A percentile compares a stretch with the other conserved stretches of the same genome.
Evolutionary conservation across 2,113 vertebrate genomes (phyloP).

Genomic region (Cephalophus harveyi): DNA sequence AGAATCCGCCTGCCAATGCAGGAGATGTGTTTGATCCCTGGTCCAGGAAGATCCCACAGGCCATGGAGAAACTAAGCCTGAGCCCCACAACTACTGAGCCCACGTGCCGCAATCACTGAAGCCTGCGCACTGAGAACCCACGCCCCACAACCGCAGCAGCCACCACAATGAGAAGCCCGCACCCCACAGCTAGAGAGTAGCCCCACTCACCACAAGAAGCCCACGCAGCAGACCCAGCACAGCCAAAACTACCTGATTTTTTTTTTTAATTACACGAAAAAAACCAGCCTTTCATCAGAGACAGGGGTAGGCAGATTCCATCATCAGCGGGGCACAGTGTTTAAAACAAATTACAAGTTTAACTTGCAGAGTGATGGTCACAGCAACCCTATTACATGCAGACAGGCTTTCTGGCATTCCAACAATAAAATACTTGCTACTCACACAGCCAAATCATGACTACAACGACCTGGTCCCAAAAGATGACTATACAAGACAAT

Average conservation of each 20-base stretch:
- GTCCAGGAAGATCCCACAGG: not conserved
- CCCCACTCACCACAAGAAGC: not conserved
- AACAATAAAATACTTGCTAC: not conserved
- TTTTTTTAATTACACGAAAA: not conserved
- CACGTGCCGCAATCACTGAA: not conserved
- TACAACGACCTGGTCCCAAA: not conserved
- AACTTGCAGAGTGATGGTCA: not conserved
- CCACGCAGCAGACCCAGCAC: not conserved
- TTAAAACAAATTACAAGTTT: slow-evolving; percentile 57
- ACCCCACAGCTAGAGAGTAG: not conserved
- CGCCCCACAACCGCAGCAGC: not conserved
- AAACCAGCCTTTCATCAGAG: not conserved
- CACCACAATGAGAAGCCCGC: not conserved
- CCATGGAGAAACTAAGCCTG: not conserved
- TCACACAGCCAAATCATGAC: not conserved
- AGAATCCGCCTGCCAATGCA: not conserved
- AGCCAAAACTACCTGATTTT: not conserved
- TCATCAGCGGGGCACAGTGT: not conserved
- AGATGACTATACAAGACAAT: not conserved
- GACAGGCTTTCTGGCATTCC: slow-evolving; percentile 42
- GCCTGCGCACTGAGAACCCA: not conserved
- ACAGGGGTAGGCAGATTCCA: not conserved
- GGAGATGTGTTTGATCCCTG: not conserved
- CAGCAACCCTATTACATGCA: not conserved
- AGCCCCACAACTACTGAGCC: not conserved